Percentiles rank a stretch among this genome's conserved stretches.
Evolutionary conservation across 2,113 vertebrate genomes (phyloP).

Genomic region (Catharus minimus): DNA sequence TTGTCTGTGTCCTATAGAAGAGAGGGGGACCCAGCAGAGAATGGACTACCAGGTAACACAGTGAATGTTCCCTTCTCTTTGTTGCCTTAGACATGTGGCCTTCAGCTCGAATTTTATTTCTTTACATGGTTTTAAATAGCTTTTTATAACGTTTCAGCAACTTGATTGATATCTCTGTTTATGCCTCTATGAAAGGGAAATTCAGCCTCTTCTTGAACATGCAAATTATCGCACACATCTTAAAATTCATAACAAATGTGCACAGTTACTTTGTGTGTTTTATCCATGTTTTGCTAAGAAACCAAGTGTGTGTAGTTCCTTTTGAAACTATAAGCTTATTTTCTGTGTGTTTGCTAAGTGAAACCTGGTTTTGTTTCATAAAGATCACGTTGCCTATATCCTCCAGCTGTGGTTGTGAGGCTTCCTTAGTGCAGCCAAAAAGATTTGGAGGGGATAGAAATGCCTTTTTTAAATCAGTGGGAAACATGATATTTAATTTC

Average conservation of each 20-base stretch:
- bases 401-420: neutral
- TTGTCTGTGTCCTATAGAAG: neutral
- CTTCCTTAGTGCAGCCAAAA: neutral
- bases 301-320: neutral
- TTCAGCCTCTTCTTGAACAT: neutral
- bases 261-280: neutral
- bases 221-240: neutral
- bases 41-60: neutral
- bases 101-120: neutral
- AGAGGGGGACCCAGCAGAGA: accelerated
- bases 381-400: neutral
- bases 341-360: neutral
- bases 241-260: neutral
- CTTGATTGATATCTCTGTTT: neutral
- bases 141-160: neutral
- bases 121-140: neutral
- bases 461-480: neutral
- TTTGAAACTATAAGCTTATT: neutral
- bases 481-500: neutral
- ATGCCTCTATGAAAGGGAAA: neutral
- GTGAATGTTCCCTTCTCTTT: neutral
- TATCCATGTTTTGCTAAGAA: neutral
- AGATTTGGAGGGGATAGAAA: neutral
- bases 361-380: neutral
- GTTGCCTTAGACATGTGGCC: neutral